These are phyloP conservation scores for Serilophus lunatus DNA, from an alignment of 2,113 vertebrate genomes.

Conservation along the genomic window DNA sequence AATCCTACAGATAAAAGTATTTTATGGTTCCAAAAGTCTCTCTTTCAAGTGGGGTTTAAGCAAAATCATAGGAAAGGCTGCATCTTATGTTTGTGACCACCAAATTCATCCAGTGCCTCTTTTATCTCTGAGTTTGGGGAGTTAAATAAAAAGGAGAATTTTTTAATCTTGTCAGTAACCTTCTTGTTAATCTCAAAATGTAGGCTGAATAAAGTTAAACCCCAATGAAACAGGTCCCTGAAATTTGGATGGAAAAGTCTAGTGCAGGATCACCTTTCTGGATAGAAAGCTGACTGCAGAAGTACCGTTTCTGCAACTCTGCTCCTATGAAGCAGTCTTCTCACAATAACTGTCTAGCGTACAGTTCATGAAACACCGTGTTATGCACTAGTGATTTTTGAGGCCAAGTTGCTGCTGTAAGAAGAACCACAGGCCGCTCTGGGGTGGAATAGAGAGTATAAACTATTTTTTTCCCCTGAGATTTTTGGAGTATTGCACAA, in stretches of 20 bases:
- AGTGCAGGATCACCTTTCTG: not conserved
- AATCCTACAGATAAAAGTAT: slow-evolving; percentile 48
- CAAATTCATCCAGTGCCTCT: not conserved
- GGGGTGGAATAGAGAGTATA: not conserved
- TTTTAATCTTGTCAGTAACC: not conserved
- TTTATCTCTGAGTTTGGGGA: not conserved
- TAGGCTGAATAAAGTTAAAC: not conserved
- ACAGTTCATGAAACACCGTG: not conserved
- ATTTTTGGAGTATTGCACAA: not conserved
- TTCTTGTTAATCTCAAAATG: not conserved
- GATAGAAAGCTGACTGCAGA: not conserved
- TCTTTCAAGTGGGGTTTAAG: slow-evolving; percentile 39
- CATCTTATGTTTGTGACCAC: not conserved
- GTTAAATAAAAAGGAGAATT: not conserved
- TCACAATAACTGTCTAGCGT: not conserved
- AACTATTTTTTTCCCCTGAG: not conserved
- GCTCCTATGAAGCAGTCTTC: not conserved
- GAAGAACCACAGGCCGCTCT: not conserved
- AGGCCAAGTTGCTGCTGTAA: not conserved
- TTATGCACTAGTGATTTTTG: not conserved
- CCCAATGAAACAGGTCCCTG: not conserved
- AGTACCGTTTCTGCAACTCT: not conserved
- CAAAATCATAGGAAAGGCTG: not conserved
- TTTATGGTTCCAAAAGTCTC: slow-evolving; percentile 13
- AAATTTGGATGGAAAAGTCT: not conserved